Base-by-base conservation (phyloP, 2,113 vertebrate species). In the Oxygymnocypris stewartii region DNA sequence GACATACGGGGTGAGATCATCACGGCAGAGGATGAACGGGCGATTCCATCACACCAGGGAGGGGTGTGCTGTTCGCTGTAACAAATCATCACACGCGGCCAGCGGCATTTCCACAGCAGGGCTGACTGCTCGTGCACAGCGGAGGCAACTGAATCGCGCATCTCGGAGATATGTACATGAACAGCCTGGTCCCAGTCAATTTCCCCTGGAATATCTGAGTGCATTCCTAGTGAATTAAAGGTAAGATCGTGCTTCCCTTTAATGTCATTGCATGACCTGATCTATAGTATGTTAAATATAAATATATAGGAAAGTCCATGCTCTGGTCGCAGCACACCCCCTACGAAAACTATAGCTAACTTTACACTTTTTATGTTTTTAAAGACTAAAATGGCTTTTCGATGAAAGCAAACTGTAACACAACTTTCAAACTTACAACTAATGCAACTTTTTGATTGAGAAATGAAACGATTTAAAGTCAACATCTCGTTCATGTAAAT, bases 81-180 rank as follows among this genome's bases (percentile, higher is more conserved):
- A 42, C 14, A 61, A 44, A 47, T 16, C 23, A 54, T 35, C 65
- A 28, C 79, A 75, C 28, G 54, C 79, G 40, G 25, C 35, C 42
- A 47, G 54, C 4, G 1, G 25, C 42, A 28, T 28, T 61, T 51
- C 37, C 59, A 69, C 40, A 57, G 47, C 76, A 12, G 40, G 54
- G 23, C 61, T 47, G 59, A 79, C 44, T 18, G 35, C 44, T 51
- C 10, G 49, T 69, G 18, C 20, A 10, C 42, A 51, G 40, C 31
- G 18, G 42, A 28, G 20, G 28, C 49, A 9, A 61, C 20, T 8
- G 25, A 71, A 16, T 35, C 84, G 35, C 74, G 35, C 67, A 69
- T 79, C 31, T 57, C 25, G 71, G 78, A 82, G 61, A 85, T 86
- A 82, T 87, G 69, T 63, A 85, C 57, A 84, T 83, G 85, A 85